phyloP scores from a whole-genome alignment of 2,888 invertebrate species.

The Erynnis tages region DNA sequence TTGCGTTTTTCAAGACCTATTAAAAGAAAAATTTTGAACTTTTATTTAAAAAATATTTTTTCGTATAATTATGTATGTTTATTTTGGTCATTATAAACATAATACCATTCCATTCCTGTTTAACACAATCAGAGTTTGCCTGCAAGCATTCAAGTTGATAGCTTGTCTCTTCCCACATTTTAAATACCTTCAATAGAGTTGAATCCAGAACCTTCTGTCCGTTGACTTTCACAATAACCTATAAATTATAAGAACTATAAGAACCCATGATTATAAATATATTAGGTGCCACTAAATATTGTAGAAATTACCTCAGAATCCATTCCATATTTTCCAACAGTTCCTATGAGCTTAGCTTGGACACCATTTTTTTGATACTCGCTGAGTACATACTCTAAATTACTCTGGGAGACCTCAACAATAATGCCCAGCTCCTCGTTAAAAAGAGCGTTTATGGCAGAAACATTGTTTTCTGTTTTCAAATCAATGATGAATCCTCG shows the following conservation, averaged over 20 bases:
- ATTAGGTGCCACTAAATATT: not conserved
- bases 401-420: constrained; percentile 84
- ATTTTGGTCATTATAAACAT: too few species aligned
- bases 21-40: too few species aligned
- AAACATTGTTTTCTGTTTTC: constrained; percentile 59
- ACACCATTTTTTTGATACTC: constrained; percentile 83
- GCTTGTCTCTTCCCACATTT: constrained; percentile 98
- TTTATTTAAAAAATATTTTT: too few species aligned
- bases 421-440: constrained; percentile 94
- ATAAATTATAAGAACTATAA: constrained; percentile 7
- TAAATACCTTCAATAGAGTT: constrained; percentile 85
- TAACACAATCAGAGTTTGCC: constrained; percentile 89
- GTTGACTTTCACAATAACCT: constrained; percentile 82
- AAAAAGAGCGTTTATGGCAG: constrained; percentile 86
- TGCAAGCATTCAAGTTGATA: constrained; percentile 93
- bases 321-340: constrained; percentile 84
- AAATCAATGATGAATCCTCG: constrained; percentile 88
- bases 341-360: constrained; percentile 85
- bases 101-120: constrained; percentile 87
- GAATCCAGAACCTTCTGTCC: constrained; percentile 82
- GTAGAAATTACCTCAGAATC: constrained; percentile 62
- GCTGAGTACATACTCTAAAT: constrained; percentile 81
- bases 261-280: not conserved
- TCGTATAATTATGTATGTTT: too few species aligned
- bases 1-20: constrained; percentile 84